These are phyloP conservation scores for Pyrrhia umbra DNA, from an alignment of 2,888 invertebrate genomes.

Conservation along the genomic window DNA sequence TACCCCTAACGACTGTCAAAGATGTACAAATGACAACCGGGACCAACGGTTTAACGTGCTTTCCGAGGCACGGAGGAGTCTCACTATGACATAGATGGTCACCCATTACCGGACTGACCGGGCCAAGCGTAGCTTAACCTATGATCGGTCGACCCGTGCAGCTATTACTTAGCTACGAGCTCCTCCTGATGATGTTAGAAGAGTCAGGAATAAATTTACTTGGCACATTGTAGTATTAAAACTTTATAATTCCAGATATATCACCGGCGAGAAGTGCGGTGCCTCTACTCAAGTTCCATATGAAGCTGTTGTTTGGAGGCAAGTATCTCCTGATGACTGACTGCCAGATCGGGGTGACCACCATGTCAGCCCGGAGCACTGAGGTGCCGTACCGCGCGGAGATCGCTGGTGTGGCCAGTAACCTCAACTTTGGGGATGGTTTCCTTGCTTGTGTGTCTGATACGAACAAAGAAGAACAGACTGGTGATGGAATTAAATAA, in stretches of 20 bases:
- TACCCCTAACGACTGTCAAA: no score
- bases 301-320: constrained; percentile 74
- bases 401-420: constrained; percentile 60
- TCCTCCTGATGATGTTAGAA: no score
- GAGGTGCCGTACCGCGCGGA: constrained; percentile 67
- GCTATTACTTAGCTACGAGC: no score
- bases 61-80: no score
- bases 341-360: constrained; percentile 72
- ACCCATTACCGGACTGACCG: no score
- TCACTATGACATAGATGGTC: no score
- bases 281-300: constrained; percentile 75
- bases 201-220: no score
- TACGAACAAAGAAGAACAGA: constrained; percentile 66
- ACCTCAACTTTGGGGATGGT: constrained; percentile 70
- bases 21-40: no score
- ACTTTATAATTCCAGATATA: constrained; percentile 66
- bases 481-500: constrained; percentile 32
- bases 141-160: no score
- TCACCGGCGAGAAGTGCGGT: constrained; percentile 66
- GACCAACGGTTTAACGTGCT: no score
- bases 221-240: no score
- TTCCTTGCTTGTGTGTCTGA: constrained; percentile 70
- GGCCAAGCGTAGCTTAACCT: no score
- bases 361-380: constrained; percentile 62
- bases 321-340: constrained; percentile 78